Evolutionary conservation across 2,888 invertebrate species (phyloP).

Genomic region (Zaprionus bogoriensis): DNA sequence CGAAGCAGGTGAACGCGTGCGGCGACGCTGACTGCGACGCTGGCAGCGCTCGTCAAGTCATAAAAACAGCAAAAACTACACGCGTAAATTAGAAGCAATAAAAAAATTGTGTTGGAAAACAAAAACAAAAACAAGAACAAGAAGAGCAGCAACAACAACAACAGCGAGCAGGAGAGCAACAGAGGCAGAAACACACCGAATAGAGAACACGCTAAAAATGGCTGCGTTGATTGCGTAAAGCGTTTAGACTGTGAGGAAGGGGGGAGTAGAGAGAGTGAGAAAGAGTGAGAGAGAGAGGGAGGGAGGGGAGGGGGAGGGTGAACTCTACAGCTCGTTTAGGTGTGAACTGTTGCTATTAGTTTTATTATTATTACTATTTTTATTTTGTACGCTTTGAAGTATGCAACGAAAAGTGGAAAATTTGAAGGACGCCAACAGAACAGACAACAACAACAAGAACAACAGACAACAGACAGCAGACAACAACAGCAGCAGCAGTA

Average conservation of each 20-base stretch:
- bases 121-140: constrained; percentile 13
- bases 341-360: neutral
- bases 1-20: constrained; percentile 48
- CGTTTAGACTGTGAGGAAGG: constrained; percentile 32
- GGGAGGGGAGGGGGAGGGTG: neutral
- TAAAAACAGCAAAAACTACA: constrained; percentile 59
- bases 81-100: constrained; percentile 63
- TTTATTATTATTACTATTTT: constrained; percentile 7
- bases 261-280: neutral
- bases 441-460: constrained; percentile 7
- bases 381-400: constrained; percentile 36
- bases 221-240: constrained; percentile 53
- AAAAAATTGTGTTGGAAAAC: constrained; percentile 26
- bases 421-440: constrained; percentile 42
- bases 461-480: neutral
- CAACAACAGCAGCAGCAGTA: neutral
- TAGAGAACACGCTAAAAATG: too few relatives aligned
- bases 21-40: constrained; percentile 19
- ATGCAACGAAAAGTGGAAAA: constrained; percentile 42
- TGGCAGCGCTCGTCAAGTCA: constrained; percentile 35
- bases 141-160: neutral
- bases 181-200: too few relatives aligned
- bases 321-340: too few relatives aligned
- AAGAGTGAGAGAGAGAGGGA: neutral
- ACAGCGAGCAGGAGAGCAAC: constrained; percentile 4